phyloP scores from a whole-genome alignment of 2,113 vertebrate genomes.

The Mastomys coucha region DNA sequence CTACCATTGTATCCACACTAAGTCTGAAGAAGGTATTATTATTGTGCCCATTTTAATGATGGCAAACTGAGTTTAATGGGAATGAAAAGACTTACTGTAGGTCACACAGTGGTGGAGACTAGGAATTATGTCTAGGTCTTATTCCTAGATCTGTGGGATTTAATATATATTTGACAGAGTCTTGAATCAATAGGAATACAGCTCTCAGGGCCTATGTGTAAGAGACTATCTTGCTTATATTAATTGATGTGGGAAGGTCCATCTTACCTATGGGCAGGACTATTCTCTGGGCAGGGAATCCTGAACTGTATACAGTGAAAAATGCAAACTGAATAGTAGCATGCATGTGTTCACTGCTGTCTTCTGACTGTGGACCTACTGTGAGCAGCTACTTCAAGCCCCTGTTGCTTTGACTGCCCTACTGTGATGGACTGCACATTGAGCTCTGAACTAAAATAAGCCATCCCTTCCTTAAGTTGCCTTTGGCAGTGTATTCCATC shows the following conservation, averaged over 20 bases:
- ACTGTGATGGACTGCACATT: not conserved
- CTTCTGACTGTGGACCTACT: not conserved
- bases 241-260: not conserved
- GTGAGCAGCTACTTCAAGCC: not conserved
- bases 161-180: not conserved
- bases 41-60: conserved; percentile 49
- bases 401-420: not conserved
- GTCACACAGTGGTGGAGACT: not conserved
- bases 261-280: not conserved
- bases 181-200: not conserved
- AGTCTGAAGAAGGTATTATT: not conserved
- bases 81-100: conserved; percentile 43
- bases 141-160: not conserved
- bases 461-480: not conserved
- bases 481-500: not conserved
- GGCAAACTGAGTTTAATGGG: conserved; percentile 37
- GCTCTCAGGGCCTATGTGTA: not conserved
- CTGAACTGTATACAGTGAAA: not conserved
- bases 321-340: not conserved
- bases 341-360: not conserved
- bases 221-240: not conserved
- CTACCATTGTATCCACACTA: not conserved
- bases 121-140: not conserved
- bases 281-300: not conserved
- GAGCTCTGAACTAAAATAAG: not conserved